Evolutionary conservation across 2,888 invertebrate species (phyloP).

Genomic region (Pandemis cinnamomeana): DNA sequence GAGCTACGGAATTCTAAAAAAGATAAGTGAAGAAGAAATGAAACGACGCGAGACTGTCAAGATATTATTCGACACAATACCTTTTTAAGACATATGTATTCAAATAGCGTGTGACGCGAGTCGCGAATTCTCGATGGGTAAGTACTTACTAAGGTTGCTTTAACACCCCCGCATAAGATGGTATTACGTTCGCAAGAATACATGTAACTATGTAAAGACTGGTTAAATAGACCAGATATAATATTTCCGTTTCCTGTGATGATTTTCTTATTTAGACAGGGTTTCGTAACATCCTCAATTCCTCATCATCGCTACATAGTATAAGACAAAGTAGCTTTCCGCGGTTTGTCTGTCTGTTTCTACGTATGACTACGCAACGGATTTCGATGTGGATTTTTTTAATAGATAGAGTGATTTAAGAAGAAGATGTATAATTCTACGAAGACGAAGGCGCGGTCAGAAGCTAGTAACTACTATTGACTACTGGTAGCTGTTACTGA

Average conservation of each 20-base stretch:
- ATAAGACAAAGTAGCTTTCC: no score
- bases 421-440: no score
- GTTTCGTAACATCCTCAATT: neutral
- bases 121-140: slow-evolving; percentile 12
- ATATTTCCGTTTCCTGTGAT: slow-evolving; percentile 3
- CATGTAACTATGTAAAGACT: slow-evolving; percentile 6
- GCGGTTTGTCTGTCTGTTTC: no score
- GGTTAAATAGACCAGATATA: neutral
- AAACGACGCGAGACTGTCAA: slow-evolving; percentile 26
- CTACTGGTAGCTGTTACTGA: no score
- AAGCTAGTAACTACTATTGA: no score
- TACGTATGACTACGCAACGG: no score
- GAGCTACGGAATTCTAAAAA: no score
- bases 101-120: slow-evolving; percentile 12
- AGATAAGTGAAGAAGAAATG: slow-evolving; percentile 6
- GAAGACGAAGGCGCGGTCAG: no score
- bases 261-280: neutral
- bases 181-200: slow-evolving; percentile 6
- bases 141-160: slow-evolving; percentile 16
- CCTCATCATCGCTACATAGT: no score
- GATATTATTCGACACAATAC: slow-evolving; percentile 27
- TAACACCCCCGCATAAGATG: slow-evolving; percentile 16
- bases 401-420: no score
- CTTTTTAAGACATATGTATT: slow-evolving; percentile 17
- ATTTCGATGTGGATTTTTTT: no score